Percentiles rank a stretch among this genome's conserved stretches.
phyloP scores from a whole-genome alignment of 1,140 invertebrate species.

The Apis mellifera region Amel_HAv3.1 CM009931.2:27369501-27370000 shows the following conservation, averaged over 20 bases:
- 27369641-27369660: conserved; percentile 35
- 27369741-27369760: conserved; percentile 21
- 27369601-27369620: conserved; percentile 71
- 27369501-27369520: conserved; percentile 38
- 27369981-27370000: background rate
- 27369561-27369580: conserved; percentile 70
- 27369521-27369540: conserved; percentile 23
- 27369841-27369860: background rate
- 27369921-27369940: no score
- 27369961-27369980: no score
- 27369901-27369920: no score
- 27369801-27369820: background rate
- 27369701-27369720: conserved; percentile 48
- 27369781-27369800: conserved; percentile 23
- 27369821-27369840: background rate
- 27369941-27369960: no score
- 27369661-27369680: conserved; percentile 40
- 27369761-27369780: conserved; percentile 31
- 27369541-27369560: conserved; percentile 68
- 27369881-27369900: no score
- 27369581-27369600: conserved; percentile 68
- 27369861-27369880: no score
- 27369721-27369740: background rate
- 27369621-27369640: conserved; percentile 56
- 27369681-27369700: conserved; percentile 41